Evolutionary conservation across 2,888 invertebrate genomes (phyloP), one percentile per base, ranked within the genome.

Genomic region (Pollenia griseotomentosa): DNA sequence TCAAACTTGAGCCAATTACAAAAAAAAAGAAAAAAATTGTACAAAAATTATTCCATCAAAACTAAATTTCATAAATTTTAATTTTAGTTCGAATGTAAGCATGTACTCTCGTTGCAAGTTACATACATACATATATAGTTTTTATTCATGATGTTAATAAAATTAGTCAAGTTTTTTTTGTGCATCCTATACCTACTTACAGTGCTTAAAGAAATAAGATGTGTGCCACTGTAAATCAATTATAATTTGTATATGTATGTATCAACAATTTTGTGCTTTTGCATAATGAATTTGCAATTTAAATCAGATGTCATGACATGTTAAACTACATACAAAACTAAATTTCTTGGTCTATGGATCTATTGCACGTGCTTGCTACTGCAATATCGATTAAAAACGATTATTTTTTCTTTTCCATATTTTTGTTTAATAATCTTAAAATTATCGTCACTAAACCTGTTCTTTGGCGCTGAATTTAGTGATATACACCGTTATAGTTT

Each of bases 381-480:
- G 63, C 23, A 57, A n/a, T 66, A 81, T 81, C 81, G 73, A 81
- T 57, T 66, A 66, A 65, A 51, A 55, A 44, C 55, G 71, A 73
- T 81, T 63, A 73, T 33, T 42, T 23, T 23, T 33, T 19, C 8
- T 33, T 51, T 70, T 23, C 5, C 16, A 33, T 40, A 10, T 33
- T 70, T 19, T 46, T 46, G 6, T 65, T 46, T 65, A n/a, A 12
- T 19, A 40, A 9, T 42, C 16, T 16, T 1, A 9, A 14, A 80
- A 55, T 48, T 61, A 68, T n/a, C 68, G 75, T 82, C 74, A 48
- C 68, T 68, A 75, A 48, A 63, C 14, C 9, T 16, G 61, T 83
- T 77, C 33, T 33, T 78, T 65, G 83, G 71, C 77, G 83, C 55
- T 57, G 42, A 51, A 57, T 68, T 51, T 42, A 74, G 40, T 71